Base-by-base conservation (phyloP, 2,888 invertebrate species). In the Hydriomena furcata region DNA sequence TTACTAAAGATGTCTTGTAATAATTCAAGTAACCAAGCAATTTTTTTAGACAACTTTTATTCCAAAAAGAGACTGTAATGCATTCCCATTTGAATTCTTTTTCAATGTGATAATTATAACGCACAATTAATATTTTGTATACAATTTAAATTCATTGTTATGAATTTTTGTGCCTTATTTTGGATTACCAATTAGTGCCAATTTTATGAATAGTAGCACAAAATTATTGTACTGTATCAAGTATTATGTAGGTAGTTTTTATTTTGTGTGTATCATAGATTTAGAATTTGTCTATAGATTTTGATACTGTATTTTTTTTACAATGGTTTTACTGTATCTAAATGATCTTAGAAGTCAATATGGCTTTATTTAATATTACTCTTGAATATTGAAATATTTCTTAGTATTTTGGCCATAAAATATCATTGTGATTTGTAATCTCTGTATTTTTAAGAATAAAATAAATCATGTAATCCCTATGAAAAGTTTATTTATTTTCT, bases 141-240 rank as follows among this genome's bases (percentile, higher is more conserved):
- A 17, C 17, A 17, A 17, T 17, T 2, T 17, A 2, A 17, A 17
- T 17, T 17, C 17, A 48, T 55, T 76, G 84, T 84, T 81, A 82
- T 85, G 12, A 32, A 38, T 75, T 31, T 75, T 65, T 74, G 84
- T 85, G 84, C 84, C 84, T 84, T 84, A 79, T 79, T 71, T 71
- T 73, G 57, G 65, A 69, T 79, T 79, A 82, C 80, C 81, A 79
- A 66, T 43, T 76, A 78, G 87, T 86, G 87, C 87, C 86, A 87
- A 86, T 82, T 72, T 70, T 48, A 57, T 55, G 37, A 41, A 36
- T 58, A 38, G 13, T 27, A 25, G 35, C 36, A 31, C 31, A 36
- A 34, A 8, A 8, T 32, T 58, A 54, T 5, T 43, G 5, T 41
- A 35, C 40, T 44, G 35, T 51, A 44, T 23, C 25, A n/a, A 51